Base-by-base conservation (phyloP, 1,140 invertebrate genomes). In the Anastrepha ludens region DNA sequence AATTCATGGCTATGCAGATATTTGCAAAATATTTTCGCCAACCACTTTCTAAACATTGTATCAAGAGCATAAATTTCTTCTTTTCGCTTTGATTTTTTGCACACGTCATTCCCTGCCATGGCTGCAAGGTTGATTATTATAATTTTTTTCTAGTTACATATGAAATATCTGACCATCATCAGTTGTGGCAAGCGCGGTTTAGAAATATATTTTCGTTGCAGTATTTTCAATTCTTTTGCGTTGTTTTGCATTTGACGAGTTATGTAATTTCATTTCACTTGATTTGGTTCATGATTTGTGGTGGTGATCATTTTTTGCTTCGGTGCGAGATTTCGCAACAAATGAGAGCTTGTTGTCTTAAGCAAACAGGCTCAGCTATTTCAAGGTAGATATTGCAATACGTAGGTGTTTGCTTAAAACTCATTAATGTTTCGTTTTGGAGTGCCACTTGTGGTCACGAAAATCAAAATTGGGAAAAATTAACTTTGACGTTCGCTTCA, bases 31-130 rank as follows among this genome's bases (percentile, higher is more conserved):
- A 41, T 74, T 74, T 70, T 70, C 3, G 11, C 29, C n/a, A 65
- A 74, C 39, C 13, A 44, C 67, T 74, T 74, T 74, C 67, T 74
- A 74, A 74, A 39, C 67, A 11, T n/a, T 74, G 67, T 74, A 47
- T 74, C 44, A 47, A 74, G 41, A 17, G 41, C 67, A 7, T 74
- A 44, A 7, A 74, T 44, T 41, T 3, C 3, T 64, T 41, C 11
- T 67, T 67, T 41, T 67, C 11, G 29, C 29, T 29, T 29, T 1
- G 20, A 13, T 67, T 41, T 67, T 64, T 64, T 13, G 64, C 20
- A 20, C 29, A 67, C 29, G 11, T 67, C 64, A 67, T 67, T 7
- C 29, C n/a, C 4, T 20, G n/a, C 62, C 20, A 20, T 20, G 2
- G 9, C n/a, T 64, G 11, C 20, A 8, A 20, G 62, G 5, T 64